phyloP scores from a whole-genome alignment of 1,140 invertebrate genomes.

The Drosophila bocki region DNA sequence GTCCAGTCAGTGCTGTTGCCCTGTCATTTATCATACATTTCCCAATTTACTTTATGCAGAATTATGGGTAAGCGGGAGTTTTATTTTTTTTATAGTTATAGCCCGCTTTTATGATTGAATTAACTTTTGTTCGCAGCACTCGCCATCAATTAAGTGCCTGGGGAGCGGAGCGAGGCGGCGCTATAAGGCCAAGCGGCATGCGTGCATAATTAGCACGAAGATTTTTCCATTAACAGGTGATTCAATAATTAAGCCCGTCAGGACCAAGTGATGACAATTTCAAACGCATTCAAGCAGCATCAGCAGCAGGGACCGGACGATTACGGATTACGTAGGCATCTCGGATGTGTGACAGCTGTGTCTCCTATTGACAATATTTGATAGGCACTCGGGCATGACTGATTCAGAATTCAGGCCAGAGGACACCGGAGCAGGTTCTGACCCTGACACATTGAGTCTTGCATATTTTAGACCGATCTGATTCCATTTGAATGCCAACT shows the following conservation, averaged over 20 bases:
- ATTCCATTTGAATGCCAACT: slow-evolving; percentile 60
- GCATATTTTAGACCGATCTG: slow-evolving; percentile 66
- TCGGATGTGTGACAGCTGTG: slow-evolving; percentile 48
- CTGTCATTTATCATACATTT: slow-evolving; percentile 67
- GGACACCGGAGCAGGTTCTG: slow-evolving; percentile 30
- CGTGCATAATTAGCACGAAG: slow-evolving; percentile 63
- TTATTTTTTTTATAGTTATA: slow-evolving; percentile 51
- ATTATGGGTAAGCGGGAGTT: slow-evolving; percentile 37
- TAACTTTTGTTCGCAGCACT: slow-evolving; percentile 60
- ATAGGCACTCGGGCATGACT: slow-evolving; percentile 55
- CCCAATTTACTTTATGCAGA: slow-evolving; percentile 61
- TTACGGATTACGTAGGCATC: slow-evolving; percentile 1
- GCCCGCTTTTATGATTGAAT: slow-evolving; percentile 71
- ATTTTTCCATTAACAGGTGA: slow-evolving; percentile 73
- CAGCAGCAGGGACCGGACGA: neutral
- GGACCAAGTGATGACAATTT: slow-evolving; percentile 48
- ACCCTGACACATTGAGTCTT: slow-evolving; percentile 62
- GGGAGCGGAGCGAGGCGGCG: neutral
- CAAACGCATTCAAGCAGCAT: slow-evolving; percentile 21
- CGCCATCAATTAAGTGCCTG: slow-evolving; percentile 48
- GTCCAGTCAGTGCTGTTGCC: slow-evolving; percentile 21
- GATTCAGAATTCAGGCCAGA: slow-evolving; percentile 37
- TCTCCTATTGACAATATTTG: slow-evolving; percentile 60
- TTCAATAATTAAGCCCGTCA: slow-evolving; percentile 68
- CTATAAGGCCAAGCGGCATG: slow-evolving; percentile 29